These are phyloP conservation scores for Cerastis rubricosa DNA, from an alignment of 2,888 invertebrate species.

Conservation along the genomic window DNA sequence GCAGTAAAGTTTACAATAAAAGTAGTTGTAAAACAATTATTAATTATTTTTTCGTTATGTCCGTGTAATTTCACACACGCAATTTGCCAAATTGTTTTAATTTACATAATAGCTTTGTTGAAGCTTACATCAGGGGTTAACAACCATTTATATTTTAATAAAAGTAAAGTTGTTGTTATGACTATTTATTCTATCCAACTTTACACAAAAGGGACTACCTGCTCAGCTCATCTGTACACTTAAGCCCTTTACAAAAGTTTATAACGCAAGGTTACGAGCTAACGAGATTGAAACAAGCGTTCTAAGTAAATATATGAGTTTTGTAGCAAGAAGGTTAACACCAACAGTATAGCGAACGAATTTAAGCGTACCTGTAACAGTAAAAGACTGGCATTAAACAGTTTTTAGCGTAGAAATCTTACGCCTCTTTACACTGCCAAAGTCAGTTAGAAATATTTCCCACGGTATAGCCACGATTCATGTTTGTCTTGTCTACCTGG, in stretches of 20 bases:
- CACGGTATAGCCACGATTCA: constrained; percentile 26
- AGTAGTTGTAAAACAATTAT: constrained; percentile 34
- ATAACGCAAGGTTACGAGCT: constrained; percentile 26
- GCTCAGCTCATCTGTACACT: constrained; percentile 22
- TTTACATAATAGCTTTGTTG: constrained; percentile 49
- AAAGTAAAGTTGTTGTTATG: constrained; percentile 30
- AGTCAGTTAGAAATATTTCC: constrained; percentile 26
- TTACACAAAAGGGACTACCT: constrained; percentile 25
- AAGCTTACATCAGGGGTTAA: constrained; percentile 38
- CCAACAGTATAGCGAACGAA: background rate
- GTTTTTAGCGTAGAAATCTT: background rate
- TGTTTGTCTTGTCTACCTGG: constrained; percentile 42
- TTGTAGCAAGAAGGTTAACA: constrained; percentile 5
- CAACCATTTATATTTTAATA: constrained; percentile 19
- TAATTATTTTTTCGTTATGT: constrained; percentile 22
- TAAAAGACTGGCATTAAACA: constrained; percentile 10
- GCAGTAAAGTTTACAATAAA: constrained; percentile 23
- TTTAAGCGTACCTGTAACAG: background rate
- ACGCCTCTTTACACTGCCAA: background rate
- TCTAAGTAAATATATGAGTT: constrained; percentile 17
- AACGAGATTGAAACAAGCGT: constrained; percentile 20
- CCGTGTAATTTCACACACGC: constrained; percentile 44
- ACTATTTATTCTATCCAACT: constrained; percentile 1
- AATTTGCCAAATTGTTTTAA: constrained; percentile 54
- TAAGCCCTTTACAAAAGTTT: constrained; percentile 35